Percentiles rank a stretch among this genome's conserved stretches.
Evolutionary conservation across 2,113 vertebrate species (phyloP).

Genomic region (Rhizomys pruinosus): DNA sequence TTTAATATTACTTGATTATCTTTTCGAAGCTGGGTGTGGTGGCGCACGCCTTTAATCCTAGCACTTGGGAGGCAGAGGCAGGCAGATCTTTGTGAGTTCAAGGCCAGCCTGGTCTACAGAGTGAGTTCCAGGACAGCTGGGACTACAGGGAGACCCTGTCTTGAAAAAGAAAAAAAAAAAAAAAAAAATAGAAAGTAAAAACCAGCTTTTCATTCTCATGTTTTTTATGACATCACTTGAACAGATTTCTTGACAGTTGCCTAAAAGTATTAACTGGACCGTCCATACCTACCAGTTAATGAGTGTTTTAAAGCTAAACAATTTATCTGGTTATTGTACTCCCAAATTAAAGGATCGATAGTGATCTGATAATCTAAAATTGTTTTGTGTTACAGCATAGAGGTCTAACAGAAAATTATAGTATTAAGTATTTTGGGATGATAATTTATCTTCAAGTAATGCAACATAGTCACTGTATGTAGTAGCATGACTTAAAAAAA

Average conservation of each 20-base stretch:
- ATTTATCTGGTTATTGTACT: not conserved
- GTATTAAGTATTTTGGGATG: not conserved
- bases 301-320: not conserved
- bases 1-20: not conserved
- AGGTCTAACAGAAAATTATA: not conserved
- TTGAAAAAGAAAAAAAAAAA: no score
- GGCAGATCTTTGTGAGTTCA: no score
- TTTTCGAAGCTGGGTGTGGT: no score
- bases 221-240: not conserved
- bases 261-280: not conserved
- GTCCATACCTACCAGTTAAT: not conserved
- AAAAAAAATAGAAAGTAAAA: not conserved
- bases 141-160: no score
- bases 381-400: not conserved
- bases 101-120: no score
- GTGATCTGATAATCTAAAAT: not conserved
- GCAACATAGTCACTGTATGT: not conserved
- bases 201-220: not conserved
- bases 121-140: no score
- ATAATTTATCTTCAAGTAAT: not conserved
- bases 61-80: no score
- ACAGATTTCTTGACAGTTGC: not conserved
- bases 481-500: not conserved
- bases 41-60: no score
- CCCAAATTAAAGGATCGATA: not conserved